Base-by-base conservation (phyloP, 2,797 vertebrate species). In the Cercopithecus mitis region DNA sequence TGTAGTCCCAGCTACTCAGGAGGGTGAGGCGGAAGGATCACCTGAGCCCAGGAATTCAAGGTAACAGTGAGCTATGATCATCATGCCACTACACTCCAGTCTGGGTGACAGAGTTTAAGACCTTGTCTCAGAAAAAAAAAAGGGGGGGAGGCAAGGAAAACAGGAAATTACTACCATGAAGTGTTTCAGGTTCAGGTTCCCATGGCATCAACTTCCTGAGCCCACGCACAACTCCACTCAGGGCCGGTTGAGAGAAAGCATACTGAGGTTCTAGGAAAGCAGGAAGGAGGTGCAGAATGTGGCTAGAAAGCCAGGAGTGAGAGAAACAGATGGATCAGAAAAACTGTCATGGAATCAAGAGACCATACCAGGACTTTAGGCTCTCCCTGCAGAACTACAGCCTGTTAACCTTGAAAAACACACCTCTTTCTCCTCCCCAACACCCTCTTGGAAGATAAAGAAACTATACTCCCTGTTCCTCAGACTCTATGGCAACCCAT, bases 401-500 rank as follows among this genome's bases (percentile, higher is more conserved):
- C 50, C 61, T 9, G 45, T 30, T 47, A 67, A 80, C 93, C 52
- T 67, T 15, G 20, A 72, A 75, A 90, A 58, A 76, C 77, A 94
- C 47, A 39, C 20, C 88, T 82, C 39, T 80, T 77, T 57, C 50
- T 83, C 89, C 80, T 96, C 81, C 92, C 88, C 75, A 70, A 64
- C 75, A 88, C 50, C 75, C 90, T 96, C 93, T 45, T 36, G 25
- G n/a, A 90, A 94, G 87, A 91, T 76, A 95, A 84, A 92, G 82
- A 94, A 80, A 94, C 89, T 19, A 77, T 3, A 75, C 33, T 84
- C 79, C 96, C 95, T 94, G 84, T 95, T 97, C 94, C 95, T 97
- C 95, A 95, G 95, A 97, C 97, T 98, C 97, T 36, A 36, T 33
- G 61, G 88, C 76, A 94, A 94, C 73, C 97, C 81, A 88, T 36